Conservation (phyloP, 2,113 vertebrate species). For the Lethenteron camtschaticum region DNA sequence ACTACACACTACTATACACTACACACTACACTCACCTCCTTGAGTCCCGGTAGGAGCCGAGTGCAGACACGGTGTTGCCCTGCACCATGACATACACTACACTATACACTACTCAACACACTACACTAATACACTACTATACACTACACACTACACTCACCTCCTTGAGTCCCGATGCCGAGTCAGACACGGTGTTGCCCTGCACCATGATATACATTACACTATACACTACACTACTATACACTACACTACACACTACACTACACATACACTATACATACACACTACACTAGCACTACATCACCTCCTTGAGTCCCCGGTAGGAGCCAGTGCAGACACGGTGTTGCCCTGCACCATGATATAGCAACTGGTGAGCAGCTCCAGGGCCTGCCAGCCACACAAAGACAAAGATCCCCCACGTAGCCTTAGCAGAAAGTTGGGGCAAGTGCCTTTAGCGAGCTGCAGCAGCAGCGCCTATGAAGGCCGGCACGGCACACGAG, state of each 20-base stretch:
- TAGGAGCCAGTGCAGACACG: conserved; percentile 67
- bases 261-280: too few relatives aligned
- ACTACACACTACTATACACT: too few relatives aligned
- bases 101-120: neutral
- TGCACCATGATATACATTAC: too few relatives aligned
- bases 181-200: too few relatives aligned
- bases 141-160: too few relatives aligned
- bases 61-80: neutral
- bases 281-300: too few relatives aligned
- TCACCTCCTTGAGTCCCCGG: conserved; percentile 70
- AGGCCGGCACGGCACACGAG: too few relatives aligned
- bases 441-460: too few relatives aligned
- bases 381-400: conserved; percentile 38
- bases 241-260: too few relatives aligned
- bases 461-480: too few relatives aligned
- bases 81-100: neutral
- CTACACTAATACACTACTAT: neutral
- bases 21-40: neutral
- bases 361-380: conserved; percentile 78
- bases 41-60: neutral
- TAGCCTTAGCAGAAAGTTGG: too few relatives aligned
- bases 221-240: neutral
- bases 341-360: conserved; percentile 97
- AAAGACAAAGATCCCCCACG: conserved; percentile 4
- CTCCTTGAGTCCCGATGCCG: too few relatives aligned